Percentiles rank a stretch among this genome's conserved stretches.
Evolutionary conservation across 2,113 vertebrate genomes (phyloP).

Genomic region (Nipponia nippon): DNA sequence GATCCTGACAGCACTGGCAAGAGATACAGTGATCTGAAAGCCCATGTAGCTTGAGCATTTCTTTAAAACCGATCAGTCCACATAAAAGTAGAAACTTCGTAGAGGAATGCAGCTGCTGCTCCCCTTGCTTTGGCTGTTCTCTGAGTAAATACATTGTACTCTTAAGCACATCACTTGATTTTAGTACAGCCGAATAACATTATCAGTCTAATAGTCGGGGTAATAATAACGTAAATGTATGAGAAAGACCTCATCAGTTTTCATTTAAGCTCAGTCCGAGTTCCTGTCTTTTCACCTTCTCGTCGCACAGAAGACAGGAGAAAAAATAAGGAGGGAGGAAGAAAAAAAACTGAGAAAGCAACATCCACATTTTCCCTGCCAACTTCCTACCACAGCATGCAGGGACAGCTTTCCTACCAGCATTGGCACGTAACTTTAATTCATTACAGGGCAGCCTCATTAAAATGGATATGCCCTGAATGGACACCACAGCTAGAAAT

Average conservation of each 20-base stretch:
- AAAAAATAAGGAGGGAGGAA: background rate
- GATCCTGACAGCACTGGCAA: background rate
- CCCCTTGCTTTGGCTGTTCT: background rate
- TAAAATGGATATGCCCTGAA: background rate
- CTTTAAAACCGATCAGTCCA: accelerated
- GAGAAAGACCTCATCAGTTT: background rate
- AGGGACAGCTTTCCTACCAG: background rate
- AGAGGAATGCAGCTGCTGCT: background rate
- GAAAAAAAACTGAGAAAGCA: background rate
- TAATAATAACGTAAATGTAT: background rate
- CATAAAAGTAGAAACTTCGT: background rate
- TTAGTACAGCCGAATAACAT: background rate
- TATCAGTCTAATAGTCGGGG: background rate
- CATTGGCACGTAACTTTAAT: background rate
- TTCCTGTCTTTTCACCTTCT: background rate
- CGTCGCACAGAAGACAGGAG: background rate
- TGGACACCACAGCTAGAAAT: background rate
- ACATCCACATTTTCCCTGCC: background rate
- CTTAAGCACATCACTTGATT: background rate
- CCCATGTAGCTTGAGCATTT: background rate
- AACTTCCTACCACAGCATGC: background rate
- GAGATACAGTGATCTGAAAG: background rate
- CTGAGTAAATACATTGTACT: background rate
- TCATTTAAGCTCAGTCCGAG: background rate
- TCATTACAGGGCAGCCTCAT: background rate